Evolutionary conservation across 2,113 vertebrate species (phyloP), one percentile per base, ranked within the genome.

Genomic region (Cyprinodon brontotheroides): DNA sequence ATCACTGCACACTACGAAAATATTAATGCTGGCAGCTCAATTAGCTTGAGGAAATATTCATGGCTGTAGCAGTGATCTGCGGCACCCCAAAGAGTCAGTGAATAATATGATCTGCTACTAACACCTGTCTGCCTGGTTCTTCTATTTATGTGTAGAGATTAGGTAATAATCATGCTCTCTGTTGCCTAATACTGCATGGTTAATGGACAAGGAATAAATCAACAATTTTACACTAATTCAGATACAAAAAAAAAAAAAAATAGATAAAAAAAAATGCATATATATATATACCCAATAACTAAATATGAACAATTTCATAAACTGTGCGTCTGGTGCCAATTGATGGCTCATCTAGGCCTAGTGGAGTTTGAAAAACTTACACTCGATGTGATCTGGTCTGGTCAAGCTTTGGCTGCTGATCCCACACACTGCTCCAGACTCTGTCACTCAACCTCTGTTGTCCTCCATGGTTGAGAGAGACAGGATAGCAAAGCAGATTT

Each of bases 401-500:
- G 86, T 77, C 77, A 79, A 81, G 88, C 88, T 90, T 86, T 92
- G 90, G 92, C 90, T 86, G 69, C 62, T 53, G 82, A 81, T 85
- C 74, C 78, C 80, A 82, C 78, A 89, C 66, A 70, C 72, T 68
- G 82, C 85, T 93, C 91, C 92, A 93, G 90, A 83, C 82, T 67
- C 90, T 89, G 92, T 92, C 93, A 93, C 78, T 92, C 92, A 90
- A 89, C 83, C 86, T 79, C 85, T 72, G 85, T 86, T 82, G 87
- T 92, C 91, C 86, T 90, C 87, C 87, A 91, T 86, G 89, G 86
- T 87, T 93, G 91, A 92, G 85, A 83, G 89, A 79, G 88, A 86
- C 89, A 86, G 88, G 89, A 92, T 91, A 92, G 90, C 89, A 81
- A 86, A 91, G 89, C 91, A 92, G 86, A 92, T 93, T 90, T 89